A percentile compares a stretch with the other conserved stretches of the same genome.
These are phyloP conservation scores for Listrodromus nycthemerus DNA, from an alignment of 2,888 invertebrate genomes.

Conservation along the genomic window DNA sequence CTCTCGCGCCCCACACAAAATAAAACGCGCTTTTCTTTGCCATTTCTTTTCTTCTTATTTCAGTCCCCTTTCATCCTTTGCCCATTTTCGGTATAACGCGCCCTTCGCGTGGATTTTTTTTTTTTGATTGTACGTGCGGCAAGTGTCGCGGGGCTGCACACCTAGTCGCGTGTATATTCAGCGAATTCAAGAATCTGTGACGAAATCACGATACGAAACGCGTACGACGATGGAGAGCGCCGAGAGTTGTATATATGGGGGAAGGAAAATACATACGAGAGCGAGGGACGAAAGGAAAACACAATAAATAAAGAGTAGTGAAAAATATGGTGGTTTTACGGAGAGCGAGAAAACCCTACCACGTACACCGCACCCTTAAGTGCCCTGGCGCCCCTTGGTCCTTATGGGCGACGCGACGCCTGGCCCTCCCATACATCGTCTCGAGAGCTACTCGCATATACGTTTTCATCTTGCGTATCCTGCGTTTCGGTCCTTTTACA, in stretches of 20 bases:
- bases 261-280: conserved; percentile 48
- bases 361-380: conserved; percentile 76
- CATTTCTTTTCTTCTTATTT: conserved; percentile 4
- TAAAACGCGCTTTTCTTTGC: conserved; percentile 51
- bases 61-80: conserved; percentile 35
- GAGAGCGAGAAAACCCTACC: conserved; percentile 52
- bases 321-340: conserved; percentile 76
- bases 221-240: conserved; percentile 67
- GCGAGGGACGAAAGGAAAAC: conserved; percentile 69
- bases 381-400: conserved; percentile 79
- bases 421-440: conserved; percentile 75
- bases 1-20: conserved; percentile 43
- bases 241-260: conserved; percentile 39
- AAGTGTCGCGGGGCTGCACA: conserved; percentile 50
- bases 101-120: conserved; percentile 19
- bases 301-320: conserved; percentile 79
- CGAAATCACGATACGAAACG: conserved; percentile 76
- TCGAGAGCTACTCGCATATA: conserved; percentile 55
- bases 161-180: conserved; percentile 68
- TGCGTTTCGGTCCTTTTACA: background rate
- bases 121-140: conserved; percentile 65
- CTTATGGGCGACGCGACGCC: conserved; percentile 69
- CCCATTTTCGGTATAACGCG: conserved; percentile 26
- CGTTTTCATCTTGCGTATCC: conserved; percentile 18
- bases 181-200: conserved; percentile 78